Evolutionary conservation across 2,797 vertebrate species (phyloP), one percentile per base, ranked within the genome.

Genomic region (Coluber constrictor): DNA sequence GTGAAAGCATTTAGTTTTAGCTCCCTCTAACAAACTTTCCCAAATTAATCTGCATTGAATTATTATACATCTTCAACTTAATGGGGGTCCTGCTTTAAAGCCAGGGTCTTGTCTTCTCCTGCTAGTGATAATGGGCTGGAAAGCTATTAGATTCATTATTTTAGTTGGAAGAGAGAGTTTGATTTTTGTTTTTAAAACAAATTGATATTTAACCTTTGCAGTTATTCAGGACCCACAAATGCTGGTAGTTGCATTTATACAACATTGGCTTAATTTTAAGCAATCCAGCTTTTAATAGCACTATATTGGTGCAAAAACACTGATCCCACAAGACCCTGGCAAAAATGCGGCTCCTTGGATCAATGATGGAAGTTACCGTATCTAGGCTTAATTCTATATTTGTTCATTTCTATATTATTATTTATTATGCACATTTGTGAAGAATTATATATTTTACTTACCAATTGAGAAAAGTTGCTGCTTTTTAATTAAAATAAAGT

Each of bases 171-270:
- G 51, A 95, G 92, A 3, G 23, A 92, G 94, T 95, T 95, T 95
- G 93, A 96, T 93, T 96, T 96, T 92, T 95, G 95, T 96, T 90
- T 43, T 95, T 95, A 95, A 96, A 96, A 96, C 93, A 96, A 96
- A 96, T 95, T 96, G 93, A 96, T 97, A 97, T 96, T 96, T 97
- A 97, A 97, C 94, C 94, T 97, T 96, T 96, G 94, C 86, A 95
- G 88, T 91, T 96, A 95, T 95, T 95, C 95, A 96, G 95, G 95
- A 95, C 94, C 94, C 95, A 55, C 93, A 96, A 92, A 92, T 96
- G 95, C 96, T 97, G 96, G 95, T 93, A 95, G 95, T 94, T 94
- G 92, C 93, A 95, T 95, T 96, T 94, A 90, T 95, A 95, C 93
- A 94, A 96, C 37, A 12, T 95, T 90, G 70, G 18, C 90, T 96